Evolutionary conservation across 2,113 vertebrate species (phyloP).

Genomic region (Vulpes lagopus): DNA sequence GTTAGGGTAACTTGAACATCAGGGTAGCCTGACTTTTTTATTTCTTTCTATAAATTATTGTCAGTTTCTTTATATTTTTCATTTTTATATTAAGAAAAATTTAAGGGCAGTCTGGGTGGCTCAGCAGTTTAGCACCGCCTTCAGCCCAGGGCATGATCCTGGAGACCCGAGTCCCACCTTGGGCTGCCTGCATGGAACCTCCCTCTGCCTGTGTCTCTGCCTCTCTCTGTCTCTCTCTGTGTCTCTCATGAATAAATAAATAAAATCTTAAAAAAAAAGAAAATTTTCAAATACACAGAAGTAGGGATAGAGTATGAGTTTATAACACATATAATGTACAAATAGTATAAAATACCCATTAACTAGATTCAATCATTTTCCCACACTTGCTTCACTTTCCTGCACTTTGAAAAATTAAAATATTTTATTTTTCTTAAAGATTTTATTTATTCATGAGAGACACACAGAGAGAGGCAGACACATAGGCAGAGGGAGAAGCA

Average conservation of each 20-base stretch:
- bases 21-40: background rate
- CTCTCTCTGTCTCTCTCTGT: too few species aligned
- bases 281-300: background rate
- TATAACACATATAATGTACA: background rate
- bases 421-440: background rate
- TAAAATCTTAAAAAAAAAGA: background rate
- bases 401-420: conserved; percentile 33
- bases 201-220: too few species aligned
- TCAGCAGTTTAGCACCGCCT: too few species aligned
- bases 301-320: background rate
- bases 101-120: background rate
- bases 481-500: too few species aligned
- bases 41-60: background rate
- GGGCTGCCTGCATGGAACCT: too few species aligned
- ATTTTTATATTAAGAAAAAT: conserved; percentile 8
- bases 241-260: too few species aligned
- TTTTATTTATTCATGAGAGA: background rate
- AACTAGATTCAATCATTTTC: conserved; percentile 1
- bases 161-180: too few species aligned
- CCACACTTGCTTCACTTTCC: background rate
- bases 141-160: too few species aligned
- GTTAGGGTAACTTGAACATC: background rate
- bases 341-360: background rate
- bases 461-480: too few species aligned
- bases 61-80: conserved; percentile 2